Percentiles rank a stretch among this genome's conserved stretches.
Conservation (phyloP, 1,140 invertebrate genomes). For the Trichonephila inaurata region DNA sequence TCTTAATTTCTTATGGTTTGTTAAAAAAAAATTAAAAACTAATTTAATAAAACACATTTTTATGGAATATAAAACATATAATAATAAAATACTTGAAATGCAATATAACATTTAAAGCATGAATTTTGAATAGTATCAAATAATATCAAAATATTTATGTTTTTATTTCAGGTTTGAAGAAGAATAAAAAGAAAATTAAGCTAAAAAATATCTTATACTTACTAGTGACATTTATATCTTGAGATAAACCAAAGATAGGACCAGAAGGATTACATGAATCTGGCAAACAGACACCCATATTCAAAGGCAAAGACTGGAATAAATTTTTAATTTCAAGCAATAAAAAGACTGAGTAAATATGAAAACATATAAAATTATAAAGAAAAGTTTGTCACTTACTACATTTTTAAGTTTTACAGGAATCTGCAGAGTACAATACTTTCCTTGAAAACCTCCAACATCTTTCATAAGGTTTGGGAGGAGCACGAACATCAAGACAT, state of each 20-base stretch:
- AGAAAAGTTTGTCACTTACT: neutral
- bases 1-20: too few relatives aligned
- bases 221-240: too few relatives aligned
- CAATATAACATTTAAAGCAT: too few relatives aligned
- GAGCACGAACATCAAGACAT: slow-evolving; percentile 48
- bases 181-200: too few relatives aligned
- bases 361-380: neutral
- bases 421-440: slow-evolving; percentile 48
- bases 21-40: too few relatives aligned
- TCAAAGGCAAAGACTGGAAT: neutral
- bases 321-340: slow-evolving; percentile 46
- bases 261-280: neutral
- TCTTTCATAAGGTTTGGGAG: neutral
- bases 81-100: too few relatives aligned
- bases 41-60: too few relatives aligned
- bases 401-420: neutral
- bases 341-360: neutral
- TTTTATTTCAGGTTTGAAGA: too few relatives aligned
- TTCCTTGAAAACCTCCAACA: slow-evolving; percentile 37
- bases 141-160: too few relatives aligned
- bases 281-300: neutral
- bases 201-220: too few relatives aligned
- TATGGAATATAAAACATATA: too few relatives aligned
- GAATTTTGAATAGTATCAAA: too few relatives aligned
- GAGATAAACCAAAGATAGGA: neutral